Evolutionary conservation across 2,113 vertebrate species (phyloP).

Genomic region (Collichthys lucidus): DNA sequence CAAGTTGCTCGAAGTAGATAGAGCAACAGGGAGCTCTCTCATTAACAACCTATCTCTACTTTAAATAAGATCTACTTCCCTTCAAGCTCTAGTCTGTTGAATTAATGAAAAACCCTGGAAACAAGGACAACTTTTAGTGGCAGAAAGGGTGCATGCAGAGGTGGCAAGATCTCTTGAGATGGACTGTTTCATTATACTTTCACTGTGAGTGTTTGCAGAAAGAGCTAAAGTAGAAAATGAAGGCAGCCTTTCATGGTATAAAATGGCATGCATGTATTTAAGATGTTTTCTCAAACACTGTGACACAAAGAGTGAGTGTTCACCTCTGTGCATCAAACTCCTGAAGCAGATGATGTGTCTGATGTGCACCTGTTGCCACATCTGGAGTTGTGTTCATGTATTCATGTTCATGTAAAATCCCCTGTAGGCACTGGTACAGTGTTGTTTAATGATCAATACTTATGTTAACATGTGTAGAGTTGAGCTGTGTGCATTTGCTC

Average conservation of each 20-base stretch:
- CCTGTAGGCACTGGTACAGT: conserved; percentile 5
- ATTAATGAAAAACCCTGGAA: conserved; percentile 66
- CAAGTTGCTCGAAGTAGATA: conserved; percentile 40
- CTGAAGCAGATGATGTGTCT: conserved; percentile 26
- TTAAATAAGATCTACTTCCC: conserved; percentile 66
- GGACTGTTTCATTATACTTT: conserved; percentile 35
- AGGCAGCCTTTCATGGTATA: conserved; percentile 30
- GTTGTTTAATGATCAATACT: conserved; percentile 17
- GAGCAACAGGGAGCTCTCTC: conserved; percentile 53
- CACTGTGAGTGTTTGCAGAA: conserved; percentile 26
- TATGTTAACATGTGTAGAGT: conserved; percentile 12
- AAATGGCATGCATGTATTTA: conserved; percentile 2
- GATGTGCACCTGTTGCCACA: conserved; percentile 51
- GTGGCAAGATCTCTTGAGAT: conserved; percentile 43
- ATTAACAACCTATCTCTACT: conserved; percentile 59
- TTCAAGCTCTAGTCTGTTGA: conserved; percentile 45
- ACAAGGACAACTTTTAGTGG: conserved; percentile 46
- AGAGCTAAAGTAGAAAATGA: conserved; percentile 52
- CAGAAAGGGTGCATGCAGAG: conserved; percentile 12
- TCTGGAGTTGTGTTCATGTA: conserved; percentile 12
- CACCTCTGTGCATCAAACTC: conserved; percentile 56
- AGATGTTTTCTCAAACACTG: conserved; percentile 21
- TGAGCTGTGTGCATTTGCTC: not conserved
- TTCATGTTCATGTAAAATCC: conserved; percentile 15
- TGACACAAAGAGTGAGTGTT: conserved; percentile 14